Conservation (phyloP, 2,113 vertebrate species). For the Cervus canadensis region DNA sequence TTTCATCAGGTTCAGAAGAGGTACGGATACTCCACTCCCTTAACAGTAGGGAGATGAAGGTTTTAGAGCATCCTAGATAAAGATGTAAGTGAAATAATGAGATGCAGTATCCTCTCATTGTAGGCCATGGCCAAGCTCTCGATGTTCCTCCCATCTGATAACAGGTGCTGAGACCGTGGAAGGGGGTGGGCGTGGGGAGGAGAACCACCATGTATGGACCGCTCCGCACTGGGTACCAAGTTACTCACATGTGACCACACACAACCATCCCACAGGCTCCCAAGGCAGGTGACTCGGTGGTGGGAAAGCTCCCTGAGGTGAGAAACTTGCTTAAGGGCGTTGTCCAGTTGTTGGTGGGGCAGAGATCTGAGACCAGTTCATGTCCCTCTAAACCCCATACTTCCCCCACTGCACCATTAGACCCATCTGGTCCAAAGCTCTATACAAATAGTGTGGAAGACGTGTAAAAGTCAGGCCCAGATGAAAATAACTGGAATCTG, state of each 20-base stretch:
- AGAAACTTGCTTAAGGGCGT: background rate
- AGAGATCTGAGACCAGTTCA: background rate
- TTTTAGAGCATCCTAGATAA: background rate
- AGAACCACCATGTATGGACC: background rate
- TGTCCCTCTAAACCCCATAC: background rate
- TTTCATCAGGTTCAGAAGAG: background rate
- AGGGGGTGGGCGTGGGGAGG: background rate
- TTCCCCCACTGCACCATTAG: background rate
- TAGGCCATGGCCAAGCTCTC: background rate
- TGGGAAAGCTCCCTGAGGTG: background rate
- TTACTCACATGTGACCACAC: rapidly evolving
- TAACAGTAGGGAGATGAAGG: background rate
- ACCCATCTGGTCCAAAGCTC: background rate
- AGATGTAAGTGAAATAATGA: background rate
- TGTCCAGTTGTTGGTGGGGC: background rate
- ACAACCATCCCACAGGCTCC: background rate
- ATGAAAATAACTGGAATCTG: background rate
- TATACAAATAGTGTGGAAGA: background rate
- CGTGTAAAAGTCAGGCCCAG: background rate
- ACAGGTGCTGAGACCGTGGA: no score
- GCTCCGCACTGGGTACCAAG: background rate
- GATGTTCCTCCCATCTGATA: no score
- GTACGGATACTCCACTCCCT: background rate
- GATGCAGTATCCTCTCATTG: background rate
- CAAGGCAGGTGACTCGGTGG: background rate